phyloP scores from a whole-genome alignment of 30 jellyfish, hydroid and myxozoan genomes.

The Morbakka virulenta region DNA sequence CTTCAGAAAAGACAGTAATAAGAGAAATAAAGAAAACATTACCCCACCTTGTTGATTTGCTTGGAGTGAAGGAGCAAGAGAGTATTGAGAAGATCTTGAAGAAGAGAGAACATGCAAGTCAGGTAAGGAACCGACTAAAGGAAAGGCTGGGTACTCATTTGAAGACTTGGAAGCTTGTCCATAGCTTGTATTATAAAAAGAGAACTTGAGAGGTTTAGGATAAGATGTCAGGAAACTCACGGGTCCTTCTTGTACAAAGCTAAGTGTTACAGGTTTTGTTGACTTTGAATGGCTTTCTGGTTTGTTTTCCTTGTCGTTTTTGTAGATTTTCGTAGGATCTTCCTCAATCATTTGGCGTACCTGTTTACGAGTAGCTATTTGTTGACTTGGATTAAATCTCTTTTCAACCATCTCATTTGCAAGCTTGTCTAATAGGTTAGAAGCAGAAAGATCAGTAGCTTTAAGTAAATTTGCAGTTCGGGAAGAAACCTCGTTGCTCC shows the following conservation, averaged over 20 bases:
- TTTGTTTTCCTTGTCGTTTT: neutral
- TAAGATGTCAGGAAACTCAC: neutral
- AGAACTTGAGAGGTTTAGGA: neutral
- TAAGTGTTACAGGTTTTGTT: neutral
- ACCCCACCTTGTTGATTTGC: neutral
- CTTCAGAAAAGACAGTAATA: neutral
- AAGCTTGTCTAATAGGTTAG: neutral
- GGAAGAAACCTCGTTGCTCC: too few relatives aligned
- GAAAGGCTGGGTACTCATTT: neutral
- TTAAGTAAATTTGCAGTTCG: neutral
- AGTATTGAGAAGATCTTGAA: neutral
- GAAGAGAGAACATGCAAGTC: neutral
- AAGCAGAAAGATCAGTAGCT: neutral
- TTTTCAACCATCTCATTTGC: neutral
- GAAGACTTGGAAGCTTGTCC: neutral
- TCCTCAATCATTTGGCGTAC: neutral
- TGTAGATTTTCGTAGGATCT: neutral
- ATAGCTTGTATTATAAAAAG: neutral
- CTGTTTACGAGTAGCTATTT: neutral
- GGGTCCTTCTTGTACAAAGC: neutral
- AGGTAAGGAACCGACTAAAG: neutral
- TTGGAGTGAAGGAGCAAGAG: neutral
- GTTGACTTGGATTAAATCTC: neutral
- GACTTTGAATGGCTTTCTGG: neutral
- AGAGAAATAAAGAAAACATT: too few relatives aligned